A percentile compares a stretch with the other conserved stretches of the same genome.
phyloP scores from a whole-genome alignment of 2,797 vertebrate species.

The Novumbra hubbsi region DNA sequence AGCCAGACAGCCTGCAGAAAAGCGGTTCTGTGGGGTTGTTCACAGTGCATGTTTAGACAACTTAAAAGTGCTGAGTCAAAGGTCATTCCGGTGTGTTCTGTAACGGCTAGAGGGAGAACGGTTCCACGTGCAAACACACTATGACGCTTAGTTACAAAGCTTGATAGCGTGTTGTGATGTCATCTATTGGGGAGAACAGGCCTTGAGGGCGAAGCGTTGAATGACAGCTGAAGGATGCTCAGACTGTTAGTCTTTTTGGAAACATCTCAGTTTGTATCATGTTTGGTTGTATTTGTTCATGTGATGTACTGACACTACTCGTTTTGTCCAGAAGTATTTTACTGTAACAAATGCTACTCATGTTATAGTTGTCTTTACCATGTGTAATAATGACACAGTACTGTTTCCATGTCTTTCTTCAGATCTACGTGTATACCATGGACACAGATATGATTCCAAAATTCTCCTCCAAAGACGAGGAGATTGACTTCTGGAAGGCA shows the following conservation, averaged over 20 bases:
- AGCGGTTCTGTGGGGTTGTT: background rate
- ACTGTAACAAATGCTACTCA: background rate
- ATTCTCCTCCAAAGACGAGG: constrained; percentile 91
- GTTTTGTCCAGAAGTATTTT: too few species aligned
- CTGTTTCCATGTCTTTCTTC: background rate
- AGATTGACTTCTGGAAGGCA: constrained; percentile 89
- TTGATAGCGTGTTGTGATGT: background rate
- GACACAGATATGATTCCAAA: constrained; percentile 86
- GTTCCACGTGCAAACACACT: background rate
- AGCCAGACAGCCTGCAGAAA: background rate
- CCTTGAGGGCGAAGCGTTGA: too few species aligned
- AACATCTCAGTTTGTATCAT: background rate
- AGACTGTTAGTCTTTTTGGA: background rate
- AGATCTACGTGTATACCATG: constrained; percentile 78
- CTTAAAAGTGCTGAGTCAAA: background rate
- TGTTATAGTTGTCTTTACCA: background rate
- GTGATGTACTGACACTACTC: background rate
- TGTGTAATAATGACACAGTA: background rate
- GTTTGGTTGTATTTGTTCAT: background rate
- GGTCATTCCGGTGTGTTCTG: background rate
- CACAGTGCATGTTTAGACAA: background rate
- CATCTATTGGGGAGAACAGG: background rate
- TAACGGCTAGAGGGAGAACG: background rate
- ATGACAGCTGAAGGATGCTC: background rate
- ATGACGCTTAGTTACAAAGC: background rate